A percentile compares a stretch with the other conserved stretches of the same genome.
phyloP scores from a whole-genome alignment of 2,797 vertebrate genomes.

The Taenioides sp. region DNA sequence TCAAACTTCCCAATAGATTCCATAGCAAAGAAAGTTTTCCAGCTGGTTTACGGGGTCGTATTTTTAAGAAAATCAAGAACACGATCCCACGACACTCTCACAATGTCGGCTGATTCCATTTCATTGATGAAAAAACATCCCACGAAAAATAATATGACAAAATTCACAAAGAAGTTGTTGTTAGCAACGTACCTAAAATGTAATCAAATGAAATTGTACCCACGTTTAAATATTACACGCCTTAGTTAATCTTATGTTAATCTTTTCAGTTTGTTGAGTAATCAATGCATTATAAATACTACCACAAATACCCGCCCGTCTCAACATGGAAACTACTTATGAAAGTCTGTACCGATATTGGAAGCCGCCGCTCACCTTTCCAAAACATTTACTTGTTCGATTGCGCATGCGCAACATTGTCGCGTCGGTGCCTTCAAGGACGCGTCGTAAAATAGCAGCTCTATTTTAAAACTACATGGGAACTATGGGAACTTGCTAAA shows the following conservation, averaged over 20 bases:
- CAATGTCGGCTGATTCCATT: conserved; percentile 68
- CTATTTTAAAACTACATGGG: conserved; percentile 9
- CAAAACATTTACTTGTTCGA: conserved; percentile 12
- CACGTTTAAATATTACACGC: background rate
- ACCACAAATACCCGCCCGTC: background rate
- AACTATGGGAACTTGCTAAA: background rate
- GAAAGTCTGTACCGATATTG: conserved; percentile 34
- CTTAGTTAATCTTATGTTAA: no score
- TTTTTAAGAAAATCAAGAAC: conserved; percentile 42
- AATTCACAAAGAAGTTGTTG: conserved; percentile 21
- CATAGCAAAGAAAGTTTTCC: conserved; percentile 64
- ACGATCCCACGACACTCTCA: conserved; percentile 51
- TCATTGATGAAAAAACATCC: conserved; percentile 47
- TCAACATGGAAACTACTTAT: conserved; percentile 16
- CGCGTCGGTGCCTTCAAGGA: conserved; percentile 45
- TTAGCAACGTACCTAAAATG: conserved; percentile 23
- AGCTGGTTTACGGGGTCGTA: conserved; percentile 50
- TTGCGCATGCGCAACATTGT: conserved; percentile 60
- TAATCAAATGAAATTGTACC: conserved; percentile 14
- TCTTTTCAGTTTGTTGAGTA: background rate
- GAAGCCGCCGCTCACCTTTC: conserved; percentile 55
- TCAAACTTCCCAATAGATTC: conserved; percentile 93
- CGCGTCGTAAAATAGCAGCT: conserved; percentile 34
- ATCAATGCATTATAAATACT: background rate
- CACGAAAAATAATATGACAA: conserved; percentile 47